These are phyloP conservation scores for Pinctada fucata DNA, from an alignment of 2,888 invertebrate species.

Conservation along the genomic window DNA sequence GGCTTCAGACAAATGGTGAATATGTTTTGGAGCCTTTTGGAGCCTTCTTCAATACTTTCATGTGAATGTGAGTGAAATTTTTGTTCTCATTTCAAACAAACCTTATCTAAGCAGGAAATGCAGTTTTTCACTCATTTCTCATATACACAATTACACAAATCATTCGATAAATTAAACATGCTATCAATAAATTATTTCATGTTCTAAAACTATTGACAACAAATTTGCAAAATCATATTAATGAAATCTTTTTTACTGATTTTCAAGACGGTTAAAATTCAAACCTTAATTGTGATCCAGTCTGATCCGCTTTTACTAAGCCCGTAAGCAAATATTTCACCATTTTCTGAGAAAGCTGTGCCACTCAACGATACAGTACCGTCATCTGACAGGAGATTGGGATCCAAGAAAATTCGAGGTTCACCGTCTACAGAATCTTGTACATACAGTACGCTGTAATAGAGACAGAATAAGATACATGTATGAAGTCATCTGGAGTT, in stretches of 20 bases:
- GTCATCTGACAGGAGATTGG: slow-evolving; percentile 93
- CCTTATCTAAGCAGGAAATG: too few relatives aligned
- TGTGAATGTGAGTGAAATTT: not conserved
- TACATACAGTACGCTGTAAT: slow-evolving; percentile 90
- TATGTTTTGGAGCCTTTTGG: not conserved
- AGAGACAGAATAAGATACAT: slow-evolving; percentile 33
- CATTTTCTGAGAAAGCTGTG: slow-evolving; percentile 86
- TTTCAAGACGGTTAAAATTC: too few relatives aligned
- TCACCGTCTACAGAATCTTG: slow-evolving; percentile 88
- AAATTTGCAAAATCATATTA: too few relatives aligned
- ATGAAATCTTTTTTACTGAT: too few relatives aligned
- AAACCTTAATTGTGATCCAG: slow-evolving; percentile 89
- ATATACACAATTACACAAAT: too few relatives aligned
- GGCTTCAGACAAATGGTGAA: too few relatives aligned
- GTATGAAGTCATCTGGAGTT: not conserved
- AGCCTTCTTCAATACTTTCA: not conserved
- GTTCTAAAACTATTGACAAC: too few relatives aligned
- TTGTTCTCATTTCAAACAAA: not conserved
- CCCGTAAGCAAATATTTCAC: slow-evolving; percentile 92
- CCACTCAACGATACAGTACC: slow-evolving; percentile 73
- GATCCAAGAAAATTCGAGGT: slow-evolving; percentile 91
- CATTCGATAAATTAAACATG: too few relatives aligned
- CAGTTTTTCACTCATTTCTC: too few relatives aligned
- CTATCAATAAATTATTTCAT: too few relatives aligned
- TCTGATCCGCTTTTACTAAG: slow-evolving; percentile 96